Conservation (phyloP, 2,888 invertebrate species). For the Epinotia bilunana region DNA sequence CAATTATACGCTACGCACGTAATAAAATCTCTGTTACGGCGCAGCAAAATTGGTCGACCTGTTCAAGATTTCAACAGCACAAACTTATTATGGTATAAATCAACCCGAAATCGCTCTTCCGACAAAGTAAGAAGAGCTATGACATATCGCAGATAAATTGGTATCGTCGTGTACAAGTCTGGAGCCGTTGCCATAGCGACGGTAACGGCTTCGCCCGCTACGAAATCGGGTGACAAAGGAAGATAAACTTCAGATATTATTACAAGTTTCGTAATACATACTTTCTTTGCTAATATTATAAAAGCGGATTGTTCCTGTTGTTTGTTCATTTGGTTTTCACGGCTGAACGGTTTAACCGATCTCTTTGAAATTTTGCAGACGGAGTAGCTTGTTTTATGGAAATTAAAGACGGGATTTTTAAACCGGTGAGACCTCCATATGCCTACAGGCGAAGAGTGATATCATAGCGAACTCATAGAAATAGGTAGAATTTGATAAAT, state of each 20-base stretch:
- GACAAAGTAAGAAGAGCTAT: constrained; percentile 40
- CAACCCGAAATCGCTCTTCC: constrained; percentile 6
- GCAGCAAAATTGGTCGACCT: constrained; percentile 21
- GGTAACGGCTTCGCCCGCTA: constrained; percentile 29
- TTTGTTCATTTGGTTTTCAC: constrained; percentile 11
- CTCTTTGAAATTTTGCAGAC: background rate
- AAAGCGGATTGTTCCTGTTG: constrained; percentile 10
- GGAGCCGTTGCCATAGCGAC: constrained; percentile 39
- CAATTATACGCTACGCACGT: background rate
- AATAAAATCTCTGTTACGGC: constrained; percentile 14
- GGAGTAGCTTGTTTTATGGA: constrained; percentile 4
- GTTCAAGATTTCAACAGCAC: constrained; percentile 11
- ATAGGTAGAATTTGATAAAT: background rate
- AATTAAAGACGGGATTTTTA: background rate
- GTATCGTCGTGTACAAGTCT: constrained; percentile 49
- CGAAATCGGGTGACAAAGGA: constrained; percentile 29
- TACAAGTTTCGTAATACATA: constrained; percentile 32
- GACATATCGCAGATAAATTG: constrained; percentile 52
- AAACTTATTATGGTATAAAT: constrained; percentile 1
- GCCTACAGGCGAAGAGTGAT: background rate
- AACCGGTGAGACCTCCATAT: background rate
- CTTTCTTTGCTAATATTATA: constrained; percentile 19
- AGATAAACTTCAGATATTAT: constrained; percentile 34
- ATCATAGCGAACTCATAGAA: background rate
- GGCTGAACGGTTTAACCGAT: background rate